Conservation (phyloP, 2,797 vertebrate species). For the Chromobotia macracanthus region DNA sequence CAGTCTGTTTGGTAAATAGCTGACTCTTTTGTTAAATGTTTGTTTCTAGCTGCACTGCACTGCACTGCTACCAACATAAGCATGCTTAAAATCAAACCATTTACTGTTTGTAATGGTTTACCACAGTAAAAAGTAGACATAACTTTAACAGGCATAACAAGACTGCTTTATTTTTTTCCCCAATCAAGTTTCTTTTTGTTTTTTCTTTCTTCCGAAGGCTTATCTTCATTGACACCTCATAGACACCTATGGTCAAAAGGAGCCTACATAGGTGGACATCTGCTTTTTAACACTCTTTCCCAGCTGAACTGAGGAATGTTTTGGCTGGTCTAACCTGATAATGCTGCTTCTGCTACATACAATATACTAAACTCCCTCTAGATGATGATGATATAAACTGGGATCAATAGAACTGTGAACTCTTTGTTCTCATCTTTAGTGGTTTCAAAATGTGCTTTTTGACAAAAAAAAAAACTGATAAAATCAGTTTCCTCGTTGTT, state of each 20-base stretch:
- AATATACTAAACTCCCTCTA: slow-evolving; percentile 16
- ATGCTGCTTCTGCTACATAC: slow-evolving; percentile 1
- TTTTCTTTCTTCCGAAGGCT: not conserved
- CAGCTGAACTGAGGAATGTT: slow-evolving; percentile 24
- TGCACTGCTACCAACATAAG: slow-evolving; percentile 20
- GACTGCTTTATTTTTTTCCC: not conserved
- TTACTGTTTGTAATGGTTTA: slow-evolving; percentile 10
- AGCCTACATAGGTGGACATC: slow-evolving; percentile 32
- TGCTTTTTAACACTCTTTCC: slow-evolving; percentile 33
- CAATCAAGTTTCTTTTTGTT: not conserved
- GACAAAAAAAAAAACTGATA: slow-evolving; percentile 3
- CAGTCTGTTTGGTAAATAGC: slow-evolving; percentile 15
- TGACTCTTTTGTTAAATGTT: slow-evolving; percentile 8
- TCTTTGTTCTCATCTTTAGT: not conserved
- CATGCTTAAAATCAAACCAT: slow-evolving; percentile 23
- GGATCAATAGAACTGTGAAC: not conserved
- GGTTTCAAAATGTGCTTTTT: slow-evolving; percentile 22
- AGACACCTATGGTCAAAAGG: slow-evolving; percentile 31
- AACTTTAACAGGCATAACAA: not conserved
- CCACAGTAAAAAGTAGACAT: not conserved
- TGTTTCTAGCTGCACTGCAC: slow-evolving; percentile 23
- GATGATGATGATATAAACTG: slow-evolving; percentile 8
- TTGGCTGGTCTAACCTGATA: slow-evolving; percentile 38
- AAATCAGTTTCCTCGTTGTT: not conserved
- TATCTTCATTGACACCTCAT: slow-evolving; percentile 18